A percentile compares a stretch with the other conserved stretches of the same genome.
Evolutionary conservation across 2,888 invertebrate genomes (phyloP).

Genomic region (Tholera decimalis): DNA sequence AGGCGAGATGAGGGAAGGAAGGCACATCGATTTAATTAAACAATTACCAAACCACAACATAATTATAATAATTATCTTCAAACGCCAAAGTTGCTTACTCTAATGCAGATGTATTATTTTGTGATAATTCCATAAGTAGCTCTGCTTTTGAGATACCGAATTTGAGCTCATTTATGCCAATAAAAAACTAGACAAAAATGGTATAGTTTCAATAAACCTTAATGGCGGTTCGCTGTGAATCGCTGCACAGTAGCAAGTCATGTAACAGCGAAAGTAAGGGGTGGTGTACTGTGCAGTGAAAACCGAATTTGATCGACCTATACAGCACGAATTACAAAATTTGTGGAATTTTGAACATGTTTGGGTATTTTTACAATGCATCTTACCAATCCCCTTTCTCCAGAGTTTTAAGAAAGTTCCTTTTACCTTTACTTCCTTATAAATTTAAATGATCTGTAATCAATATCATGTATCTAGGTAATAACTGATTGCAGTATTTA

Average conservation of each 20-base stretch:
- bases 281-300: too few relatives aligned
- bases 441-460: slow-evolving; percentile 53
- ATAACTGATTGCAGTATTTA: slow-evolving; percentile 44
- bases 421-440: slow-evolving; percentile 32
- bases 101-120: slow-evolving; percentile 33
- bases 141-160: slow-evolving; percentile 34
- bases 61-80: slow-evolving; percentile 25
- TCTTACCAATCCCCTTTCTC: slow-evolving; percentile 16
- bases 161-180: slow-evolving; percentile 41
- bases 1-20: slow-evolving; percentile 23
- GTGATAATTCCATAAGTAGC: slow-evolving; percentile 15
- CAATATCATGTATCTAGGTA: slow-evolving; percentile 35
- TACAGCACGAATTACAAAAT: slow-evolving; percentile 47
- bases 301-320: too few relatives aligned
- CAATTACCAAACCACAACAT: slow-evolving; percentile 25
- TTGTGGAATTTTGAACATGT: slow-evolving; percentile 27
- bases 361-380: slow-evolving; percentile 15
- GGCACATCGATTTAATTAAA: slow-evolving; percentile 3
- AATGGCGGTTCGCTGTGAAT: too few relatives aligned
- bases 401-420: slow-evolving; percentile 51
- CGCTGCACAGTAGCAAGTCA: too few relatives aligned
- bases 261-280: too few relatives aligned
- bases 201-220: too few relatives aligned
- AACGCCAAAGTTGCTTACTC: slow-evolving; percentile 33
- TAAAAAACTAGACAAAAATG: slow-evolving; percentile 16